Percentiles rank a stretch among this genome's conserved stretches.
These are phyloP conservation scores for Pararge aegeria DNA, from an alignment of 1,140 invertebrate genomes.

Conservation along the genomic window DNA sequence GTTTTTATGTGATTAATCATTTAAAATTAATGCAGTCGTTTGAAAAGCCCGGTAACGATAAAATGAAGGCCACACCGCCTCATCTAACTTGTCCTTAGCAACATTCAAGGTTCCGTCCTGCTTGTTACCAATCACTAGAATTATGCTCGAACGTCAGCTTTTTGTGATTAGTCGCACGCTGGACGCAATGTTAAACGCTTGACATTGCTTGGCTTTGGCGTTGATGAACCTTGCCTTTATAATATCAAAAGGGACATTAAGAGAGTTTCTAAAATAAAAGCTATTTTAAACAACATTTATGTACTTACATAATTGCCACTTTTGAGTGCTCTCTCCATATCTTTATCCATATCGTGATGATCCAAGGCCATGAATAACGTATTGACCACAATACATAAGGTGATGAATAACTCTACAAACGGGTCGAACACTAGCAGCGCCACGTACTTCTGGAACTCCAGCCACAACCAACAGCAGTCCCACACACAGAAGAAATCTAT, in stretches of 20 bases:
- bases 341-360: slow-evolving; percentile 95
- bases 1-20: no score
- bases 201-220: no score
- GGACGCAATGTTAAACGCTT: no score
- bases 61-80: no score
- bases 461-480: slow-evolving; percentile 96
- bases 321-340: slow-evolving; percentile 91
- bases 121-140: no score
- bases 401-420: slow-evolving; percentile 98
- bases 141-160: no score
- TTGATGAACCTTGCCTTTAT: no score
- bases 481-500: slow-evolving; percentile 97
- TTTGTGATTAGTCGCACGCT: no score
- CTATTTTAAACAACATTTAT: neutral
- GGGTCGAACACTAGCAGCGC: slow-evolving; percentile 97
- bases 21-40: no score
- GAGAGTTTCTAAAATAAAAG: neutral
- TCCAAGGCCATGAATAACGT: slow-evolving; percentile 99
- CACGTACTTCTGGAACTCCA: slow-evolving; percentile 94
- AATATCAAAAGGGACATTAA: neutral
- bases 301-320: slow-evolving; percentile 96
- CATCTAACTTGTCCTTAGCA: no score
- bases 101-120: no score
- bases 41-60: no score
- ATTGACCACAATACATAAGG: slow-evolving; percentile 98